Percentiles rank a stretch among this genome's conserved stretches.
These are phyloP conservation scores for Caloenas nicobarica DNA, from an alignment of 2,113 vertebrate genomes.

Conservation along the genomic window DNA sequence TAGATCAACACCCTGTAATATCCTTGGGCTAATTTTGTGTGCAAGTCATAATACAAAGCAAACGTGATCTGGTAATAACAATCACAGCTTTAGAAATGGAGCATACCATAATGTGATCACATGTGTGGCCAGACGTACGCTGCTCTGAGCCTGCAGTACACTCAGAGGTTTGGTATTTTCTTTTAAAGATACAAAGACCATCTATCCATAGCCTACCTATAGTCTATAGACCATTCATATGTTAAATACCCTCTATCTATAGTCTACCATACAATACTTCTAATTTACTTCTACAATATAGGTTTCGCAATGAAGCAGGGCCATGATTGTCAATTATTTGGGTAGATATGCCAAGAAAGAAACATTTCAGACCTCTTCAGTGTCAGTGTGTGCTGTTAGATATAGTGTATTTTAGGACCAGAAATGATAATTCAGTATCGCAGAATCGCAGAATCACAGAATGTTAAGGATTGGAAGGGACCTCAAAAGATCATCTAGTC, in stretches of 20 bases:
- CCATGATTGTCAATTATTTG: not conserved
- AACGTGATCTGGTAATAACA: not conserved
- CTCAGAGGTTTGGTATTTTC: not conserved
- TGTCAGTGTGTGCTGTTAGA: not conserved
- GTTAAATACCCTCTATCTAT: not conserved
- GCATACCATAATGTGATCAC: not conserved
- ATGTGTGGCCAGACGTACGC: not conserved
- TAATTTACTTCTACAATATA: not conserved
- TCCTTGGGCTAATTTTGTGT: not conserved
- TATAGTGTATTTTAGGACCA: not conserved
- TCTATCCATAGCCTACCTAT: not conserved
- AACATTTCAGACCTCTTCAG: not conserved
- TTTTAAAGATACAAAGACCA: not conserved
- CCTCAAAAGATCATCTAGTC: too few species aligned
- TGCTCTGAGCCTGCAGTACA: not conserved
- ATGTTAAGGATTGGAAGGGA: too few species aligned
- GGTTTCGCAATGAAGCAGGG: not conserved
- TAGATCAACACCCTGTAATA: slow-evolving; percentile 43
- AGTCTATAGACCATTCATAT: not conserved
- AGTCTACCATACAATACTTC: not conserved
- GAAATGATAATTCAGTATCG: not conserved
- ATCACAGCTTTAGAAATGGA: not conserved
- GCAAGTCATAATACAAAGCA: not conserved
- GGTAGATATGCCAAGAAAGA: not conserved
- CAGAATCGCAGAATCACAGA: too few species aligned